phyloP scores from a whole-genome alignment of 92 coral and sea anemone species.

The Scolanthus callimorphus region DNA sequence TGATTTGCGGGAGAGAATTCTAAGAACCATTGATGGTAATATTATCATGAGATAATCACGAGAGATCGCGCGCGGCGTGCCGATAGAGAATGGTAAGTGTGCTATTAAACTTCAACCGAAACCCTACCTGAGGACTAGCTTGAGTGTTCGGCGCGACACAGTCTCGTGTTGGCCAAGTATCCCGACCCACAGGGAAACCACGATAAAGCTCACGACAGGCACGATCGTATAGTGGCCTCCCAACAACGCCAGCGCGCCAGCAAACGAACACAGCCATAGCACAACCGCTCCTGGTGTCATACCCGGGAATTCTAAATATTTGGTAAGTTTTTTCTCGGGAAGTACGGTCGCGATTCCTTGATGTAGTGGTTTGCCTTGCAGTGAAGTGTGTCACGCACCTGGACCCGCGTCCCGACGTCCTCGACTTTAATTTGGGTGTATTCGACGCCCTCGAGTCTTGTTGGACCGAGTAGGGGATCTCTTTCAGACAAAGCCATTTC shows the following conservation, averaged over 20 bases:
- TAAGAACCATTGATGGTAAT: no score
- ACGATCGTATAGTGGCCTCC: constrained; percentile 21
- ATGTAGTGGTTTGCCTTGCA: constrained; percentile 57
- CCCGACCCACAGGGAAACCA: constrained; percentile 34
- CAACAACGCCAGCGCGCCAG: constrained; percentile 33
- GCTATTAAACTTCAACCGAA: no score
- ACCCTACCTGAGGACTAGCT: constrained; percentile 32
- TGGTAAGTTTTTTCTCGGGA: constrained; percentile 28
- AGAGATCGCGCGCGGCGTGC: no score
- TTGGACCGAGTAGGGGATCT: not conserved
- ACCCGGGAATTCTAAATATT: constrained; percentile 36
- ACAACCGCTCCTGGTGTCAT: constrained; percentile 9
- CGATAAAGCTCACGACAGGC: constrained; percentile 37
- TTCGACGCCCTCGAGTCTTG: constrained; percentile 13
- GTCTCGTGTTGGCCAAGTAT: constrained; percentile 65
- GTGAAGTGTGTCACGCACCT: constrained; percentile 24
- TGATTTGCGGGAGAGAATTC: no score
- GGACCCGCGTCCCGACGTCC: constrained; percentile 38
- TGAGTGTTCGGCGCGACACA: constrained; percentile 50
- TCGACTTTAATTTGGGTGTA: constrained; percentile 33
- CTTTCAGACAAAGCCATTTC: no score
- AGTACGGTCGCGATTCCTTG: constrained; percentile 57
- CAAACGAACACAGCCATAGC: constrained; percentile 25
- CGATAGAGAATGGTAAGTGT: no score
- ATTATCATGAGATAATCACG: no score